Conservation (phyloP, 2,888 invertebrate species). For the Dicranocentrus wangi region DNA sequence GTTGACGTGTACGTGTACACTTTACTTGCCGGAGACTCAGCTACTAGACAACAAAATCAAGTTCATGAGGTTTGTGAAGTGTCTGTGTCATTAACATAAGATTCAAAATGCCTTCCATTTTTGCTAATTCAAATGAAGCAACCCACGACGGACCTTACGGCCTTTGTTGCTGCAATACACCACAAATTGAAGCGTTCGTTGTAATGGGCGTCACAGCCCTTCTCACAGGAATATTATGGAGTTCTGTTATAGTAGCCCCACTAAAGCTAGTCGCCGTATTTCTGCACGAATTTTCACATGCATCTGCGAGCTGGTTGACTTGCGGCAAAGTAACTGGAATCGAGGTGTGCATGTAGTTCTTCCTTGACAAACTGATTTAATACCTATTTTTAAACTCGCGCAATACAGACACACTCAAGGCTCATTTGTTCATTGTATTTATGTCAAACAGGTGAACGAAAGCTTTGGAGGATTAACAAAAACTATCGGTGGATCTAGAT, state of each 20-base stretch:
- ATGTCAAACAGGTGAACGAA: constrained; percentile 70
- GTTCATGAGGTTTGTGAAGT: no score
- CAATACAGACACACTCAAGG: no score
- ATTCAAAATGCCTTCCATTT: constrained; percentile 6
- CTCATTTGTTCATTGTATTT: no score
- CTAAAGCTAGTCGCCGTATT: constrained; percentile 69
- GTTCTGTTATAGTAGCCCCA: constrained; percentile 61
- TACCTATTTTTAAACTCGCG: no score
- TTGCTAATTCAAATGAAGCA: neutral
- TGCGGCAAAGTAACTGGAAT: constrained; percentile 68
- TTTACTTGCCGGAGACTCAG: no score
- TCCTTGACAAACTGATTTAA: neutral
- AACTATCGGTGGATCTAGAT: constrained; percentile 63
- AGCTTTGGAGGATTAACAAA: constrained; percentile 66
- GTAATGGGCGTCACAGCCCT: constrained; percentile 66
- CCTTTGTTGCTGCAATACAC: constrained; percentile 65
- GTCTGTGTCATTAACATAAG: no score
- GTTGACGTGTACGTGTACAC: no score
- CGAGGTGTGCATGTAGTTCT: constrained; percentile 54
- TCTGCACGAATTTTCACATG: constrained; percentile 69
- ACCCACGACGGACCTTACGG: constrained; percentile 28
- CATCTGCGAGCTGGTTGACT: constrained; percentile 68
- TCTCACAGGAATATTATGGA: constrained; percentile 66
- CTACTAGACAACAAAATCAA: no score
- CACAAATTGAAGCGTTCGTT: constrained; percentile 68